These are phyloP conservation scores for Stenodera caucasica DNA, from an alignment of 2,888 invertebrate genomes.

Conservation along the genomic window DNA sequence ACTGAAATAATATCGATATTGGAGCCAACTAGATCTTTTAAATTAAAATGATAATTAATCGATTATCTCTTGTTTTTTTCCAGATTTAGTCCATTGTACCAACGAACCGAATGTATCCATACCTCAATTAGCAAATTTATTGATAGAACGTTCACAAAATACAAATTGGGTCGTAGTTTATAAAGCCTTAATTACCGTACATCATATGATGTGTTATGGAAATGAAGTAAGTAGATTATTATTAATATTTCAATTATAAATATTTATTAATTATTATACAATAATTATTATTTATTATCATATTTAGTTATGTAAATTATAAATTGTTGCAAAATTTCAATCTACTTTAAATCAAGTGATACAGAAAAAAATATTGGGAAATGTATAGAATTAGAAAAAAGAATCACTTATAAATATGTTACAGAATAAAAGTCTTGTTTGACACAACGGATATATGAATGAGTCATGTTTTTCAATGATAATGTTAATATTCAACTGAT, in stretches of 20 bases:
- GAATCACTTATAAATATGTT: background rate
- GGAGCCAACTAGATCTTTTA: too few relatives aligned
- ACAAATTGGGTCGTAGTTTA: conserved; percentile 99
- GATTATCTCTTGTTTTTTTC: too few relatives aligned
- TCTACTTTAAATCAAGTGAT: too few relatives aligned
- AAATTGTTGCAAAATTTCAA: conserved; percentile 1
- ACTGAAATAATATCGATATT: too few relatives aligned
- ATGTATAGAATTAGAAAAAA: too few relatives aligned
- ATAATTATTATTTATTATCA: background rate
- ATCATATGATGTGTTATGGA: conserved; percentile 99
- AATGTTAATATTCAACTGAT: background rate
- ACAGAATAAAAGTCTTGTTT: background rate
- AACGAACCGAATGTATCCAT: conserved; percentile 99
- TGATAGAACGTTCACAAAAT: conserved; percentile 97
- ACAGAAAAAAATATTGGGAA: too few relatives aligned
- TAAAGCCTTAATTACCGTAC: conserved; percentile 96
- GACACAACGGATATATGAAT: background rate
- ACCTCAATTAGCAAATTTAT: conserved; percentile 96
- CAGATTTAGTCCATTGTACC: conserved; percentile 98
- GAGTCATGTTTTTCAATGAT: background rate
- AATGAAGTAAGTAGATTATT: too few relatives aligned
- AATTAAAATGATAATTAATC: too few relatives aligned
- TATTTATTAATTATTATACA: background rate
- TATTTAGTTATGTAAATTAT: background rate
- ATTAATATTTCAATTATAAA: too few relatives aligned